A percentile compares a stretch with the other conserved stretches of the same genome.
Conservation (phyloP, 2,797 vertebrate genomes). For the Hypotaenidia philippensis region DNA sequence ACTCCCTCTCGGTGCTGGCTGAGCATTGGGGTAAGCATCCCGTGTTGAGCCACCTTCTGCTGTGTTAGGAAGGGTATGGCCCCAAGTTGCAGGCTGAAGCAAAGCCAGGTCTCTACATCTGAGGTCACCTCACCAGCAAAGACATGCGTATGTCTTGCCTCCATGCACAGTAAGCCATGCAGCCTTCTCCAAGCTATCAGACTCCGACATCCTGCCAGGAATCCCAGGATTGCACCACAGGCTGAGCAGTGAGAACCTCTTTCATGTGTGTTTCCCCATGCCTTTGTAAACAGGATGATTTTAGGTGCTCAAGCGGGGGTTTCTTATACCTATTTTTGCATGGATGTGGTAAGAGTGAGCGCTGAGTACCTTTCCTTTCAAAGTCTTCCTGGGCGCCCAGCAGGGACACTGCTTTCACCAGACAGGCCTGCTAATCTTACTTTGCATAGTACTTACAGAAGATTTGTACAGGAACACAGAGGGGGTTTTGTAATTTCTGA, state of each 20-base stretch:
- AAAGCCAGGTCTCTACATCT: rapidly evolving
- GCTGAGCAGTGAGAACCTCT: rapidly evolving
- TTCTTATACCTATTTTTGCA: background rate
- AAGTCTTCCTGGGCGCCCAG: background rate
- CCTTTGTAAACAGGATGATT: background rate
- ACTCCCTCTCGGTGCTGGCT: rapidly evolving
- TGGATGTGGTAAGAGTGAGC: background rate
- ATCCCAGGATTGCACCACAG: background rate
- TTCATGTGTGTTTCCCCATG: background rate
- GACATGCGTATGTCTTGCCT: rapidly evolving
- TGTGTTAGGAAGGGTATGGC: rapidly evolving
- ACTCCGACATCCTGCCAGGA: background rate
- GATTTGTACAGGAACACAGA: background rate
- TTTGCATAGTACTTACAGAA: background rate
- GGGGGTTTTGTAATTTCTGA: background rate
- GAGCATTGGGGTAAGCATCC: background rate
- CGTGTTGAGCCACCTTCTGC: rapidly evolving
- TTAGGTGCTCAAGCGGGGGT: background rate
- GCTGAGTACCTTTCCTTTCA: background rate
- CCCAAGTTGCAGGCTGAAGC: background rate
- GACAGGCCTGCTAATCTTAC: background rate
- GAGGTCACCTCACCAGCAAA: background rate
- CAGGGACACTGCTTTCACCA: background rate
- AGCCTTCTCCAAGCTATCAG: background rate
- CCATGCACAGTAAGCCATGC: rapidly evolving